Evolutionary conservation across 1,140 invertebrate species (phyloP).

Genomic region (Cydia amplana): DNA sequence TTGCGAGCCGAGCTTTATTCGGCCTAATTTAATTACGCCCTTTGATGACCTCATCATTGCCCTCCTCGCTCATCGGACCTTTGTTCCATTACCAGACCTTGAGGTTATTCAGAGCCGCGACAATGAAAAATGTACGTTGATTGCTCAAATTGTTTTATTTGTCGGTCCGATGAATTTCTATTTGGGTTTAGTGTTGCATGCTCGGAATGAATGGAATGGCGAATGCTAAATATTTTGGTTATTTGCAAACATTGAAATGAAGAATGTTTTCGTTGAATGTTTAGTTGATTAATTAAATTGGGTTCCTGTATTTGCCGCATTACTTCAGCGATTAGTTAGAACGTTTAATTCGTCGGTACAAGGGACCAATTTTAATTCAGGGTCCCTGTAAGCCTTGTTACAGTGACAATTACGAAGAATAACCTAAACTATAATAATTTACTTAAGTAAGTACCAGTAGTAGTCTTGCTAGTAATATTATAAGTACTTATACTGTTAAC

Average conservation of each 20-base stretch:
- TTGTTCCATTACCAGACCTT: conserved; percentile 48
- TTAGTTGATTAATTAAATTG: neutral
- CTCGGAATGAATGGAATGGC: neutral
- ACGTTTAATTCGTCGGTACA: too few species aligned
- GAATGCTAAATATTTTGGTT: neutral
- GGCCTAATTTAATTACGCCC: conserved; percentile 59
- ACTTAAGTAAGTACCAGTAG: too few species aligned
- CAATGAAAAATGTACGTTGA: conserved; percentile 37
- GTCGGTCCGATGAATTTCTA: conserved; percentile 11
- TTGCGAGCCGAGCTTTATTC: conserved; percentile 44
- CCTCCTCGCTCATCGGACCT: conserved; percentile 36
- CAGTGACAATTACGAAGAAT: too few species aligned
- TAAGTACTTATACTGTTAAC: too few species aligned
- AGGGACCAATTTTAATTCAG: too few species aligned
- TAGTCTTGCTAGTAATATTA: too few species aligned
- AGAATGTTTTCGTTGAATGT: neutral
- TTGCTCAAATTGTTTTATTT: conserved; percentile 32
- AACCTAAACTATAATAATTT: too few species aligned
- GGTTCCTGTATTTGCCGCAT: neutral
- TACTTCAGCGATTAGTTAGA: too few species aligned
- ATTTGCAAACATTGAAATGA: neutral
- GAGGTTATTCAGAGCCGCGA: conserved; percentile 40
- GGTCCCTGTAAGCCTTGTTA: too few species aligned
- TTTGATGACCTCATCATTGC: conserved; percentile 58
- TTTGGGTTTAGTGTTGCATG: conserved; percentile 28